These are phyloP conservation scores for Calliphora vomitoria DNA, from an alignment of 2,888 invertebrate genomes.

Conservation along the genomic window DNA sequence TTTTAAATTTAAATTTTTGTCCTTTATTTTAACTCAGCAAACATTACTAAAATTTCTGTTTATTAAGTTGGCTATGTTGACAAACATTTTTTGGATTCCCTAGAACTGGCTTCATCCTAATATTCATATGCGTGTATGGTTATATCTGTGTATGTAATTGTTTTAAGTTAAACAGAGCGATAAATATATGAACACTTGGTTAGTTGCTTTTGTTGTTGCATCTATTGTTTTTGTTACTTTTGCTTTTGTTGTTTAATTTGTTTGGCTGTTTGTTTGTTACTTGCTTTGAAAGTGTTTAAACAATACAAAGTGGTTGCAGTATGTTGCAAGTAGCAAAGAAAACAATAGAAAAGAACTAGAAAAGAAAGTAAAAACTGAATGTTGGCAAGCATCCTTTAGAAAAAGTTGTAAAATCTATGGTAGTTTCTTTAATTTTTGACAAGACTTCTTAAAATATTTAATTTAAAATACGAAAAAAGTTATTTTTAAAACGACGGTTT, in stretches of 20 bases:
- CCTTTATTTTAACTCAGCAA: no score
- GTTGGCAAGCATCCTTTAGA: neutral
- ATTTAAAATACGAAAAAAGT: neutral
- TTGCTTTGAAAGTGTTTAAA: slow-evolving; percentile 11
- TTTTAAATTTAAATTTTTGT: no score
- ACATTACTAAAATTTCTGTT: no score
- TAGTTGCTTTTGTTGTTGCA: slow-evolving; percentile 12
- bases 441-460: neutral
- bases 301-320: slow-evolving; percentile 60
- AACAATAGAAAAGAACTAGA: neutral
- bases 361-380: neutral
- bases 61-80: neutral
- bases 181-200: slow-evolving; percentile 50
- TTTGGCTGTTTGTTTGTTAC: slow-evolving; percentile 36
- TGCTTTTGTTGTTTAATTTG: slow-evolving; percentile 23
- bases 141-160: neutral
- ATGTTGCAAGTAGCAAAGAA: neutral
- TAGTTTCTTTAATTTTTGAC: neutral
- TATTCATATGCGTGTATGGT: neutral
- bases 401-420: neutral
- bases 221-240: neutral
- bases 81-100: neutral
- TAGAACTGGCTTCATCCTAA: neutral
- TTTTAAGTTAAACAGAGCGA: slow-evolving; percentile 46
- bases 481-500: no score